Base-by-base conservation (phyloP, 2,888 invertebrate genomes). In the Meteorus colon region DNA sequence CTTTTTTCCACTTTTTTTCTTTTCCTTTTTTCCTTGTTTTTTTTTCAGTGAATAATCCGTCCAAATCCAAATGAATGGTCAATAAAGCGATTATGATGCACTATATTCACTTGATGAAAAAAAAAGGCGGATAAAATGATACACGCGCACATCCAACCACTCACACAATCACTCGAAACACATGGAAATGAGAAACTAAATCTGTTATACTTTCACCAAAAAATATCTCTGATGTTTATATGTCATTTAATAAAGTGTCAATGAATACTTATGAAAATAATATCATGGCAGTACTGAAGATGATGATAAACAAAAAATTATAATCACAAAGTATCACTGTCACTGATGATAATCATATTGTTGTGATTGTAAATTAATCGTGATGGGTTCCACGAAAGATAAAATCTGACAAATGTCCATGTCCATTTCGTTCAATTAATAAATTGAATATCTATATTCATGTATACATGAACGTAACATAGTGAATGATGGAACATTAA, bases 1-100 rank as follows among this genome's bases (percentile, higher is more conserved):
- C 48, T 74, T 75, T 41, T 71, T 78, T 78, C 73, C 65, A 55
- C 69, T 74, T 74, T 68, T 55, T 65, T 65, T 55, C 63, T 71
- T 24, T 19, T 4, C 24, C 8, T 19, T 19, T 19, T 55, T 19
- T 60, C 37, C 29, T 6, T 37, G 48, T 51, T 14, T 63, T 68
- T 62, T 45, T 45, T 71, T 75, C 68, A 69, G 16, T 55, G 68
- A 69, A 74, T 77, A 71, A 70, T 66, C 55, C 55, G 55, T 19
- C 19, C n/a, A 55, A 55, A 55, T 55, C 55, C 55, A 55, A 55
- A 55, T 55, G 4, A 55, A 55, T 55, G 24, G 55, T 55, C 55
- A 55, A 55, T 55, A 19, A 19, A 55, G 10, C 1, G 41, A 41
- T 41, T 41, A 19, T 19, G n/a, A 19, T 55, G 55, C 55, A 55